Conservation (phyloP, 2,113 vertebrate genomes). For the Tenrec ecaudatus region DNA sequence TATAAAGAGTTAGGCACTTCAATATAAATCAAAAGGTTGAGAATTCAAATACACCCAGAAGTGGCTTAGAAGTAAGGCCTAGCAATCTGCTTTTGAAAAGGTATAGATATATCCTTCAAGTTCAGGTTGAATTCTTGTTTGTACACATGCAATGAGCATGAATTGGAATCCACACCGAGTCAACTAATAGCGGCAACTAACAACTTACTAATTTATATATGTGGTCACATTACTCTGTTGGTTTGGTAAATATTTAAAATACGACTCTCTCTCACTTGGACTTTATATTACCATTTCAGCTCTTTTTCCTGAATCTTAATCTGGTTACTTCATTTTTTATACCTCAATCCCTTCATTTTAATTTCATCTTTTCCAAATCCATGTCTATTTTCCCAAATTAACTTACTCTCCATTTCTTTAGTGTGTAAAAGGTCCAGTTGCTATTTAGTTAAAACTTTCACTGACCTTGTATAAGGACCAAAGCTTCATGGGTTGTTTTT, state of each 20-base stretch:
- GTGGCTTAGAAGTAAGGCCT: neutral
- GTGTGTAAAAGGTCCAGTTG: too few species aligned
- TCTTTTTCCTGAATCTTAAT: too few species aligned
- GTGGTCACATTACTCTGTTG: neutral
- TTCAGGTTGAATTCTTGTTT: neutral
- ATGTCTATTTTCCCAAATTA: too few species aligned
- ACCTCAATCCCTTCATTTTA: too few species aligned
- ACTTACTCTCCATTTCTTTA: too few species aligned
- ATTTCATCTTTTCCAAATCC: too few species aligned
- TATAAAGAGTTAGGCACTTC: neutral
- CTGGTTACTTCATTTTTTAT: too few species aligned
- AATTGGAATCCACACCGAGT: neutral
- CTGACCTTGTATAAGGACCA: too few species aligned
- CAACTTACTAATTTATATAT: neutral
- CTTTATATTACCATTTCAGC: too few species aligned
- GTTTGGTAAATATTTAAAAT: neutral
- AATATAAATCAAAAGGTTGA: neutral
- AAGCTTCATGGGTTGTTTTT: too few species aligned
- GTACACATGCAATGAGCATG: neutral
- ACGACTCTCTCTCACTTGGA: too few species aligned
- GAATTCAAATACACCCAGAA: neutral
- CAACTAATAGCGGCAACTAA: neutral
- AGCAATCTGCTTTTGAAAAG: neutral
- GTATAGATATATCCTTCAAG: neutral
- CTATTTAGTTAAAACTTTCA: too few species aligned